phyloP scores from a whole-genome alignment of 2,888 invertebrate species.

The Ommatoiulus sabulosus region DNA sequence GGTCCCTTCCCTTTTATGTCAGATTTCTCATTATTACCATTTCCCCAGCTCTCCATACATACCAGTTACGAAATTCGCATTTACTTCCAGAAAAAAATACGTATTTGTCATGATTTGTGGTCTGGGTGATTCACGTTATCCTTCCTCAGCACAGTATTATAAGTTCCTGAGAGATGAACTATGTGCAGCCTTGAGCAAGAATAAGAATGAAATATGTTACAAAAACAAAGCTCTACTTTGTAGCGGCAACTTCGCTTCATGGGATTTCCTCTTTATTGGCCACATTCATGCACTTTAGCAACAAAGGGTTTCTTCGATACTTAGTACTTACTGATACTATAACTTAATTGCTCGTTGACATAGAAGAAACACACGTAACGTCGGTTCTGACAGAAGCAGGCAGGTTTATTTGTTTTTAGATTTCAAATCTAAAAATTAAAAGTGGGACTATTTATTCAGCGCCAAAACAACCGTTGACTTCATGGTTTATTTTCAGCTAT shows the following conservation, averaged over 20 bases:
- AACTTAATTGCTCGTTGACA: too few species aligned
- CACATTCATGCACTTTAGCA: not conserved
- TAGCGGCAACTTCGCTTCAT: not conserved
- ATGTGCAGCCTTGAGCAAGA: not conserved
- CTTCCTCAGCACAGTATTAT: conserved; percentile 6
- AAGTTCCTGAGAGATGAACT: conserved; percentile 32
- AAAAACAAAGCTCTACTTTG: not conserved
- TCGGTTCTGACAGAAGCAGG: too few species aligned
- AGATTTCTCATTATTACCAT: conserved; percentile 45
- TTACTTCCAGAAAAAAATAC: conserved; percentile 6
- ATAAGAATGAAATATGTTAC: not conserved
- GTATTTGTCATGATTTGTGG: conserved; percentile 48
- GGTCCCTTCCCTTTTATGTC: conserved; percentile 9
- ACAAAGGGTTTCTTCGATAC: too few species aligned
- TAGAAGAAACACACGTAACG: too few species aligned
- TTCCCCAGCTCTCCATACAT: conserved; percentile 22
- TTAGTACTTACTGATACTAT: too few species aligned
- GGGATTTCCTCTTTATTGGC: not conserved
- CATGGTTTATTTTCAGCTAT: too few species aligned
- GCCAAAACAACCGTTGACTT: too few species aligned
- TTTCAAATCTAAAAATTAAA: too few species aligned
- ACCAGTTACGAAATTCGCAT: conserved; percentile 29
- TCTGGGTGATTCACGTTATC: conserved; percentile 46
- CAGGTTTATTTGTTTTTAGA: not conserved
- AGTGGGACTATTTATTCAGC: too few species aligned